A percentile compares a stretch with the other conserved stretches of the same genome.
phyloP scores from a whole-genome alignment of 2,888 invertebrate genomes.

The Lasioglossum morio region DNA sequence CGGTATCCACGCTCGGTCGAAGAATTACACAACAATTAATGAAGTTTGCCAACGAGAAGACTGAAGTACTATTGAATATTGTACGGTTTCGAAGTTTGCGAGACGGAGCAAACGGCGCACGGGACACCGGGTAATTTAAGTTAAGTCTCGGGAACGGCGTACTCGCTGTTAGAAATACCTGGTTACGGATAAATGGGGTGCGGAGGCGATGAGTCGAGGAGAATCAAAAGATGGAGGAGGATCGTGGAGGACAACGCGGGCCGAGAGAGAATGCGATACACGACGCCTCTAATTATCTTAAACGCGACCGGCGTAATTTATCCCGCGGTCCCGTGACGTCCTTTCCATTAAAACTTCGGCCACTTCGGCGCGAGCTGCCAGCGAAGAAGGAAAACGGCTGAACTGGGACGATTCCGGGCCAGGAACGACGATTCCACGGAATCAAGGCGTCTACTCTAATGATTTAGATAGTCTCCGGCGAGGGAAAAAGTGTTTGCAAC shows the following conservation, averaged over 20 bases:
- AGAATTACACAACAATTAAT: slow-evolving; percentile 11
- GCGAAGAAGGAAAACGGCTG: slow-evolving; percentile 14
- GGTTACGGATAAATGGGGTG: slow-evolving; percentile 2
- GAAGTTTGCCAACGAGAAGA: not conserved
- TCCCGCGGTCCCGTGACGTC: slow-evolving; percentile 22
- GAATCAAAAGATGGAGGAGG: slow-evolving; percentile 33
- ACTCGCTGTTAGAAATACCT: not conserved
- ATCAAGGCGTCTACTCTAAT: not conserved
- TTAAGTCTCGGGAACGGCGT: slow-evolving; percentile 1
- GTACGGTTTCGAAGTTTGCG: not conserved
- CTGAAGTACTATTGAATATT: not conserved
- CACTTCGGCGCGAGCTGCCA: slow-evolving; percentile 13
- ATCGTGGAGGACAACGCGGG: slow-evolving; percentile 12
- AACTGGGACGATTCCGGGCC: slow-evolving; percentile 19
- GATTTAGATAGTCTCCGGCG: not conserved
- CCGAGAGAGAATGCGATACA: slow-evolving; percentile 28
- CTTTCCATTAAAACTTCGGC: slow-evolving; percentile 47
- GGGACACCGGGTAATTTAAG: slow-evolving; percentile 2
- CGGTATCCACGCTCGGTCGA: not conserved
- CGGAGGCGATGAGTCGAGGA: not conserved
- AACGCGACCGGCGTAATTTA: slow-evolving; percentile 42
- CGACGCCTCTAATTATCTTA: slow-evolving; percentile 47
- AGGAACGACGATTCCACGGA: slow-evolving; percentile 3
- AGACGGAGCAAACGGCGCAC: not conserved
- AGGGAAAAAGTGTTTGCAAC: not conserved